Conservation (phyloP, 2,888 invertebrate species). For the Limnephilus auricula region DNA sequence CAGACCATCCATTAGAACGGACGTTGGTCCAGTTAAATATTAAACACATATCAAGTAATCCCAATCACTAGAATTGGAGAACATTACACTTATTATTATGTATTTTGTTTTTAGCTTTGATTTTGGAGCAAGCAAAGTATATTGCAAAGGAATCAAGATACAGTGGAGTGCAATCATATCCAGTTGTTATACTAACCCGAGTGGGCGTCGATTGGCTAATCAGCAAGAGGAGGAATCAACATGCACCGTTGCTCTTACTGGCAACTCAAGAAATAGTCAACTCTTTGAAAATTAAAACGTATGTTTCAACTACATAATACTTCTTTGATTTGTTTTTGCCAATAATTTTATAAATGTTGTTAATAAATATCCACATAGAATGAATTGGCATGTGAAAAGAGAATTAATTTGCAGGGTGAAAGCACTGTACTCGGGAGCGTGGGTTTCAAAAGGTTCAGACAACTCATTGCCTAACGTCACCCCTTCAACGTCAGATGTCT, state of each 20-base stretch:
- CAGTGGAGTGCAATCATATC: slow-evolving; percentile 16
- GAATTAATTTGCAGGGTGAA: slow-evolving; percentile 21
- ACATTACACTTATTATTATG: neutral
- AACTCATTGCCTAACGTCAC: neutral
- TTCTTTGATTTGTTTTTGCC: neutral
- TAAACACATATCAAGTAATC: too few species aligned
- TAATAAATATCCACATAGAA: neutral
- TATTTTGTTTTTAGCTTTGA: slow-evolving; percentile 51
- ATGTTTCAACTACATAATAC: slow-evolving; percentile 15
- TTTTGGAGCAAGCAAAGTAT: slow-evolving; percentile 60
- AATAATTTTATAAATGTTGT: neutral
- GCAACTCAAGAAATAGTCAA: slow-evolving; percentile 60
- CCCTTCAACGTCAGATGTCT: neutral
- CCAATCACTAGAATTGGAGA: too few species aligned
- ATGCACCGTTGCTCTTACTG: slow-evolving; percentile 43
- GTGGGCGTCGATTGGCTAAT: slow-evolving; percentile 58
- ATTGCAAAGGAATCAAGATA: slow-evolving; percentile 56
- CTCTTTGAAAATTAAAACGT: slow-evolving; percentile 59
- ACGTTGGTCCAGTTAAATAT: too few species aligned
- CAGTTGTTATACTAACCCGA: slow-evolving; percentile 40
- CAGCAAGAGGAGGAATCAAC: slow-evolving; percentile 38
- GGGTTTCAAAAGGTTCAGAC: slow-evolving; percentile 6
- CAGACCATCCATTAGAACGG: too few species aligned
- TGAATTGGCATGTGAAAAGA: neutral
- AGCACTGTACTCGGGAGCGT: slow-evolving; percentile 7